Base-by-base conservation (phyloP, 1,140 invertebrate species). In the Manduca sexta region DNA sequence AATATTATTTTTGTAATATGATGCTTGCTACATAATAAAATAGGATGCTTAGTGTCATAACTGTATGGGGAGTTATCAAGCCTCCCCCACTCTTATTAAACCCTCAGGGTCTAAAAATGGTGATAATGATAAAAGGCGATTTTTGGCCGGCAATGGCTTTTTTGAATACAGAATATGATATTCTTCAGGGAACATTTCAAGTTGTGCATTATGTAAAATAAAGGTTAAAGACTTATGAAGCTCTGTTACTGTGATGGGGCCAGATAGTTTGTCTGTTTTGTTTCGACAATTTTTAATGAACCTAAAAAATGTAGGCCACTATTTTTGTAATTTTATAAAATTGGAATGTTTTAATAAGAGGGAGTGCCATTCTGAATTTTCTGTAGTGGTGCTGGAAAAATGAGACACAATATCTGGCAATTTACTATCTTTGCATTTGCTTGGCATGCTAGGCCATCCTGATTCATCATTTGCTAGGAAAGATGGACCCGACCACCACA, bases 401-500 rank as follows among this genome's bases (percentile, higher is more conserved):
- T 42, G n/a, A 15, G 37, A 39, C 37, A 14, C 8, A 12, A 43
- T 6, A 30, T 43, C 41, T 12, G 41, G 41, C 16, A 14, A n/a
- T 2, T 14, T 0, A 13, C 10, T 1, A 30, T 43, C 12, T 13
- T 11, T 12, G 21, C 2, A 12, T 30, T 21, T 21, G 21, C 11
- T 14, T 30, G 21, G 17, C 12, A 43, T 13, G 1, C 13, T 14
- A 3, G 11, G 21, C 8, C 8, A 44, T 13, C 10, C 14, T 21
- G 15, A 1, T 17, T 48, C 7, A 1, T 45, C 18, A n/a, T 49
- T 6, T 10, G 30, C 14, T 17, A 53, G 39, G 26, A 65, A 51
- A 10, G 30, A 21, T 14, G 72, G 74, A 5, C 72, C 74, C 17
- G 61, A 45, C 72, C 66, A 84, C 83, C 84, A 87, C 15, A 86